Base-by-base conservation (phyloP, 2,113 vertebrate genomes). In the Festucalex cinctus region DNA sequence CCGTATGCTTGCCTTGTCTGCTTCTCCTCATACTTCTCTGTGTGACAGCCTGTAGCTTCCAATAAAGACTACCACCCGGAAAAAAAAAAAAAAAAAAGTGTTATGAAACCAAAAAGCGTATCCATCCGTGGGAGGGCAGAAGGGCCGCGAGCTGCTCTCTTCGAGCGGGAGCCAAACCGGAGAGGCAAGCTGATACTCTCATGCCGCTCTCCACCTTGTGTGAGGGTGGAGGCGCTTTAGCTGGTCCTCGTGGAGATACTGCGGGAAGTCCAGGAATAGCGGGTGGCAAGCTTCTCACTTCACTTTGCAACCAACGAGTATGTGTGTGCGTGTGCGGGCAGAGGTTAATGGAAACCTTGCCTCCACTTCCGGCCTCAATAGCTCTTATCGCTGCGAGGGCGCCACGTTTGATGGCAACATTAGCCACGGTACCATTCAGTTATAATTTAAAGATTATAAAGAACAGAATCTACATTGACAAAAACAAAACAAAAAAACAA, bases 1-100 rank as follows among this genome's bases (percentile, higher is more conserved):
- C 81, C 79, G 84, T 89, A 83, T 90, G 88, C 83, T 77, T 80
- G 83, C 81, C 80, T 81, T 7, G 84, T 87, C 83, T 75, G 83
- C 75, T 86, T 84, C 88, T 84, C 83, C 84, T 86, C 84, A 81
- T 78, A 66, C 73, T 69, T 84, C 65, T 71, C 71, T 69, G 73
- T 70, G 75, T 84, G 87, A 86, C 78, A 84, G 84, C 85, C 82
- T 73, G 74, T 79, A 78, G 85, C 81, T 75, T 80, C 48, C 6
- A 71, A 77, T 46, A 76, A 73, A 85, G 76, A 75, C 67, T 26
- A 76, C 60, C 9, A 22, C 48, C 48, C n/a, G n/a, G n/a, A 17
- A 12, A 26, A 54, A 54, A 53, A 19, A 28, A 2, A 7, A 36
- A n/a, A n/a, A 17, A 53, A 14, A 65, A 2, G 16, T 48, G 43